phyloP scores from a whole-genome alignment of 2,113 vertebrate genomes.

The Ptyas mucosa region DNA sequence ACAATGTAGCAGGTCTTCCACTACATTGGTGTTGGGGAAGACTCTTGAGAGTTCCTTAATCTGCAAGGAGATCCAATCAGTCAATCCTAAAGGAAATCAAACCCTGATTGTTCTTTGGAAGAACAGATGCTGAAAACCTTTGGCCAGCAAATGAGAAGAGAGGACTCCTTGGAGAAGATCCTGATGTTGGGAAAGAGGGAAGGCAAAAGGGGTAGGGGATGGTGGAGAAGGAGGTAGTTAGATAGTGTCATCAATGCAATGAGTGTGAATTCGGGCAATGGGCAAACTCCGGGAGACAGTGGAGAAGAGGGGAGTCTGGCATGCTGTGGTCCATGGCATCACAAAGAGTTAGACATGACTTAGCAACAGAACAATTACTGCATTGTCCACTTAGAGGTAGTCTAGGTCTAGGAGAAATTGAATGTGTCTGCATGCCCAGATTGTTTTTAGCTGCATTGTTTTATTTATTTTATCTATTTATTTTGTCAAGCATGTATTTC shows the following conservation, averaged over 20 bases:
- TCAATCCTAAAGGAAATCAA: neutral
- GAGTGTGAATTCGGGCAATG: neutral
- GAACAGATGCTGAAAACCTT: neutral
- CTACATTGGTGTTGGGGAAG: neutral
- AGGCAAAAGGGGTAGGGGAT: neutral
- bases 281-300: neutral
- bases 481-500: too few relatives aligned
- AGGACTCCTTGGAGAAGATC: neutral
- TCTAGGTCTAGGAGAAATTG: neutral
- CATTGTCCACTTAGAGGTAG: conserved; percentile 18
- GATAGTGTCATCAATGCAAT: neutral
- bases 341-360: neutral
- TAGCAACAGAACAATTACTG: neutral
- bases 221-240: neutral
- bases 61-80: neutral
- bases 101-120: neutral
- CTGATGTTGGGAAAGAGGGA: neutral
- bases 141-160: neutral
- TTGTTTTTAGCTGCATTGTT: neutral
- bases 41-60: neutral
- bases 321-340: neutral
- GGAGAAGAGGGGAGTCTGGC: neutral
- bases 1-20: conserved; percentile 46
- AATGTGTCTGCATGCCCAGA: neutral
- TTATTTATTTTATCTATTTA: too few relatives aligned